Conservation (phyloP, 1,140 invertebrate species). For the Cherax destructor region DNA sequence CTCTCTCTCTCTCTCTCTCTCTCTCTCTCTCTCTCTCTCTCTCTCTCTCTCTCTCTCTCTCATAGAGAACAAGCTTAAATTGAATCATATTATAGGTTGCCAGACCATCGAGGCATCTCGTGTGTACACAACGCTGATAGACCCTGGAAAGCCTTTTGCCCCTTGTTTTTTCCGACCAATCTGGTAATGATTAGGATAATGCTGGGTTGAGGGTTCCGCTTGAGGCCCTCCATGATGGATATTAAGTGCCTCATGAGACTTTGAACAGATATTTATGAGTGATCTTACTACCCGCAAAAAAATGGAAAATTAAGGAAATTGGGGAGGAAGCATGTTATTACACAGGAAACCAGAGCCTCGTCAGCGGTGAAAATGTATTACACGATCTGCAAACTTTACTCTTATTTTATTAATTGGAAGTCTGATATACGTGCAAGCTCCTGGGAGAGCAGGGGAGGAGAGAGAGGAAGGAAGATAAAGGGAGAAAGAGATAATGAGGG, state of each 20-base stretch:
- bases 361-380: neutral
- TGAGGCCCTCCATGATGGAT: neutral
- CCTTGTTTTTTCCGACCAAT: neutral
- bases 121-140: neutral
- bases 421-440: no score
- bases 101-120: neutral
- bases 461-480: neutral
- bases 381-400: neutral
- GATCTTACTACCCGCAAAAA: no score
- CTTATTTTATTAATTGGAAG: no score
- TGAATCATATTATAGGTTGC: neutral
- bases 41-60: neutral
- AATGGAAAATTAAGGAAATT: neutral
- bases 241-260: neutral
- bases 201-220: neutral
- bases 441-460: no score
- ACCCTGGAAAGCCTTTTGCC: neutral
- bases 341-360: no score
- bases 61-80: neutral
- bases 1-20: no score
- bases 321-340: no score
- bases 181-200: neutral
- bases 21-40: no score
- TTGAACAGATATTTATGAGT: neutral
- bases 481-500: neutral